Base-by-base conservation (phyloP, 2,113 vertebrate species). In the Gadus chalcogrammus region DNA sequence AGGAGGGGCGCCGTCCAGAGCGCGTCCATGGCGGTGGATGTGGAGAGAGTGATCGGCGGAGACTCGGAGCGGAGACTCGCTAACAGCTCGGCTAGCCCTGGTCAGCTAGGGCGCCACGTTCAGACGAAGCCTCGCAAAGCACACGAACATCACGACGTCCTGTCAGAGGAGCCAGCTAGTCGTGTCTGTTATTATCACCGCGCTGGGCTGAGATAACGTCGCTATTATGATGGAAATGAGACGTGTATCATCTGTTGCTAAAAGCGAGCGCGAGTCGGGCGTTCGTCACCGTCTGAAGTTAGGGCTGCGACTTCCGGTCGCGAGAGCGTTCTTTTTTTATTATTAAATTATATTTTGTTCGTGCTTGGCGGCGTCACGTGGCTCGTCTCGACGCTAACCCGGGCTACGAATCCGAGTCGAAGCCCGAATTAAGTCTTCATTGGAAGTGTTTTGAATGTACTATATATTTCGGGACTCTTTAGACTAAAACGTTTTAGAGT, bases 1-100 rank as follows among this genome's bases (percentile, higher is more conserved):
- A 93, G 86, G 78, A 93, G 82, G 71, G 88, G 65, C 7, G 85
- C 22, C 87, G 94, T 76, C 83, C 91, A 93, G 6, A 90, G 61
- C 74, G 72, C 84, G 74, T 92, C 91, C 92, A 93, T 93, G 22
- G 76, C 81, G 77, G 60, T 20, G 20, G 20, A 27, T 68, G 68
- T 75, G 31, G 31, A 35, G 31, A 35, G 6, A 35, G 31, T 35
- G 31, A 35, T 35, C 31, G 6, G 71, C 79, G 62, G 20, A 71
- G 70, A 68, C 73, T 42, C 80, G 42, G 73, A 68, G 80, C 79
- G 62, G 20, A 71, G 70, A 68, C 73, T 42, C 42, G 42, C 42
- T 48, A 48, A 48, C 42, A 13, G 12, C 42, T 48, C 42, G 42
- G 42, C 42, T 48, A 48, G 12, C 42, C 8, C 24, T 24, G 24